A percentile compares a stretch with the other conserved stretches of the same genome.
Conservation (phyloP, 2,888 invertebrate species). For the Plagodis pulveraria region DNA sequence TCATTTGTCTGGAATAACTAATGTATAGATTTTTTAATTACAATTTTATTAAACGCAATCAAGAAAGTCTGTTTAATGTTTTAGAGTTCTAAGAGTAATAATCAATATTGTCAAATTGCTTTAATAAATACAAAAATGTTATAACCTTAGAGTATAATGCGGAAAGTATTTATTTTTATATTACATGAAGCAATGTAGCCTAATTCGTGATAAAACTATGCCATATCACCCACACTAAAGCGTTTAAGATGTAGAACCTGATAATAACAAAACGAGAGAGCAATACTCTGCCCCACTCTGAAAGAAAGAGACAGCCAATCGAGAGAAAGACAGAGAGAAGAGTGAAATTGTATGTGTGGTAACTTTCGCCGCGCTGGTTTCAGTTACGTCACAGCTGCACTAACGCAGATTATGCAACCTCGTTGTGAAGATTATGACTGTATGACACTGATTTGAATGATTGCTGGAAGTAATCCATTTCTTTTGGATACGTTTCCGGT, state of each 20-base stretch:
- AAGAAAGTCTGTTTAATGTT: too few relatives aligned
- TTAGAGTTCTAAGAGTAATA: too few relatives aligned
- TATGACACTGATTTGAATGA: conserved; percentile 80
- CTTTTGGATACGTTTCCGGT: conserved; percentile 63
- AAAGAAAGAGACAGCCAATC: conserved; percentile 57
- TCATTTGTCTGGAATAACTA: too few relatives aligned
- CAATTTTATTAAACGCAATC: too few relatives aligned
- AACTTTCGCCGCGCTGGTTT: conserved; percentile 83
- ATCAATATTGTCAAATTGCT: too few relatives aligned
- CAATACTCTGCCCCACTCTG: conserved; percentile 31
- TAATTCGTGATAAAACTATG: neutral
- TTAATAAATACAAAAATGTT: too few relatives aligned
- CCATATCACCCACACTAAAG: conserved; percentile 13
- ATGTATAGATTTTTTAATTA: too few relatives aligned
- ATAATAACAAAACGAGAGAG: conserved; percentile 53
- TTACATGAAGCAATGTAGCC: too few relatives aligned
- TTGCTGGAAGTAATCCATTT: conserved; percentile 72
- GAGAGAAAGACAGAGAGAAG: conserved; percentile 72
- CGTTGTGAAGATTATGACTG: conserved; percentile 72
- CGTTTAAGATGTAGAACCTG: conserved; percentile 54
- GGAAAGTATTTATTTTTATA: too few relatives aligned
- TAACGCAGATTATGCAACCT: conserved; percentile 65
- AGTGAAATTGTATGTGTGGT: conserved; percentile 80
- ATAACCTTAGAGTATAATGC: too few relatives aligned
- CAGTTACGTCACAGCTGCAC: conserved; percentile 74